These are phyloP conservation scores for Nemapogon koenigi DNA, from an alignment of 2,888 invertebrate genomes.

Conservation along the genomic window DNA sequence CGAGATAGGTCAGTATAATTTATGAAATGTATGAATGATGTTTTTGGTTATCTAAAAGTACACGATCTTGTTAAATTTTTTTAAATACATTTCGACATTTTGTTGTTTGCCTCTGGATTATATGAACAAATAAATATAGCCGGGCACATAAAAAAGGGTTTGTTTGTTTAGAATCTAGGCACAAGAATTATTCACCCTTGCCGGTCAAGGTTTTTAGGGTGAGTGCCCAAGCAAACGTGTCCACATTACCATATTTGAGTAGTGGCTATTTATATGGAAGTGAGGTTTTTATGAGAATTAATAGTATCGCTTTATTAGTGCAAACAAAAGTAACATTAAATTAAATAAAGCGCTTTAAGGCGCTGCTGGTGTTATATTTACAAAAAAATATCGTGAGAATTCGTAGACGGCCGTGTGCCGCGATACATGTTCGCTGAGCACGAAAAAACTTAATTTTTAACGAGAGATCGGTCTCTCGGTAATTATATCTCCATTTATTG, in stretches of 20 bases:
- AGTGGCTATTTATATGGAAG: neutral
- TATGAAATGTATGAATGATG: no score
- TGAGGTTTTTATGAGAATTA: neutral
- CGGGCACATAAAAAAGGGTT: no score
- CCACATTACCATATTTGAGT: neutral
- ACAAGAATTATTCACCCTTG: neutral
- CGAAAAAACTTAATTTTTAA: slow-evolving; percentile 40
- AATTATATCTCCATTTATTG: slow-evolving; percentile 30
- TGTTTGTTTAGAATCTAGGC: no score
- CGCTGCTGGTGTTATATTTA: slow-evolving; percentile 22
- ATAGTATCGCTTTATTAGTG: neutral
- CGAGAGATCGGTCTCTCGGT: slow-evolving; percentile 31
- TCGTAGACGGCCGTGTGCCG: neutral
- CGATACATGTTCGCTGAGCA: slow-evolving; percentile 11
- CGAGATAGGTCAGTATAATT: no score
- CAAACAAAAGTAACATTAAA: neutral
- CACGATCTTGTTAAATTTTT: no score
- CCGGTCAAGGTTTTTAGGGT: slow-evolving; percentile 3
- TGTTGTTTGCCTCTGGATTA: no score
- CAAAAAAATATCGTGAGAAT: slow-evolving; percentile 36
- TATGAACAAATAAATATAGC: no score
- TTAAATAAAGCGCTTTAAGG: slow-evolving; percentile 4
- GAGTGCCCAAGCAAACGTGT: neutral
- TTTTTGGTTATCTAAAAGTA: no score
- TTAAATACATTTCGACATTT: no score